Evolutionary conservation across 2,113 vertebrate species (phyloP), one percentile per base, ranked within the genome.

Genomic region (Danionella cerebrum): DNA sequence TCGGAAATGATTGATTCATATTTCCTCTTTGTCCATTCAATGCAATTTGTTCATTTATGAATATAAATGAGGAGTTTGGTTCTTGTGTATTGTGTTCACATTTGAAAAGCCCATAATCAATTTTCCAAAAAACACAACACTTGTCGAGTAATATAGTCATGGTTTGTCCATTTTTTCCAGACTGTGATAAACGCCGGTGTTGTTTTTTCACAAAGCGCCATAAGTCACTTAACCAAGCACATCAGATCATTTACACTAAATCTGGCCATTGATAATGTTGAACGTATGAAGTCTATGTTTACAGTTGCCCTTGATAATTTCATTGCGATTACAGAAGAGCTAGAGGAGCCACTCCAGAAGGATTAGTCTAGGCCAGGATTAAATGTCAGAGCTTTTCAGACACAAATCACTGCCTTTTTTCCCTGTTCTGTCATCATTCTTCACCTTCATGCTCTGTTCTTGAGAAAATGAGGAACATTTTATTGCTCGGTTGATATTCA

Each of bases 281-380:
- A 77, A 80, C 77, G 82, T 70, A 73, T 19, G 27, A 63, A 70
- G 79, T 78, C 79, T 7, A 75, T 65, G 67, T 73, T 76, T 73
- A 63, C 77, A 67, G 67, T 69, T 76, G 84, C 79, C 85, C 86
- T 88, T 88, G 83, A 87, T 85, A 85, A 87, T 87, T 82, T 78
- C 80, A 77, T 80, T 77, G 77, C 76, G 72, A 71, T 72, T 67
- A 63, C 77, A 58, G 52, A 53, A 77, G 16, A 58, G 73, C 71
- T 72, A 79, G 29, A 33, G 54, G 65, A 73, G 78, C 80, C 73
- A 76, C 69, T 78, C 76, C 76, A 79, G 82, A 84, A 78, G 71
- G 36, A 82, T 79, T 78, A 79, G 74, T 64, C 76, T 84, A 82
- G 73, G 83, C 79, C 75, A 76, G 75, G 80, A 77, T 80, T 82